These are phyloP conservation scores for Rhogogaster chlorosoma DNA, from an alignment of 2,888 invertebrate species.

Conservation along the genomic window DNA sequence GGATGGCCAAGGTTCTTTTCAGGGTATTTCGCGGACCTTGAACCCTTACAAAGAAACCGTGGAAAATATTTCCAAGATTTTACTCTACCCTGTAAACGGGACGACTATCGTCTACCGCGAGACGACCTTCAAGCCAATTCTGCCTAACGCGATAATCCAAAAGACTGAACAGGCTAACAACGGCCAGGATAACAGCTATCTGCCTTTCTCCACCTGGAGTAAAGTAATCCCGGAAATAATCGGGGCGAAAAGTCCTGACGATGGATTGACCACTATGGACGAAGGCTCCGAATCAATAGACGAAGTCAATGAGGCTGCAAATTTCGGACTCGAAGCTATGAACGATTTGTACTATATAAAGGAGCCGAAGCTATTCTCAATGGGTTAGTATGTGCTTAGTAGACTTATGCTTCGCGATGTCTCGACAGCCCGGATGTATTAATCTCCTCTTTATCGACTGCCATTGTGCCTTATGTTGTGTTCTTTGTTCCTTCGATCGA, in stretches of 20 bases:
- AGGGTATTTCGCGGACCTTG: neutral
- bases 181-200: conserved; percentile 9
- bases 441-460: neutral
- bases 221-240: neutral
- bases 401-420: neutral
- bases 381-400: conserved; percentile 79
- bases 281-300: conserved; percentile 60
- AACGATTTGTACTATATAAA: conserved; percentile 82
- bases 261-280: conserved; percentile 14
- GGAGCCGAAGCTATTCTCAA: conserved; percentile 82
- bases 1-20: neutral
- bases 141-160: neutral
- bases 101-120: conserved; percentile 44
- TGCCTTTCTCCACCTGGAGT: conserved; percentile 41
- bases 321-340: conserved; percentile 85
- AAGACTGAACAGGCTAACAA: conserved; percentile 23
- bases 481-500: conserved; percentile 31
- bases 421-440: neutral
- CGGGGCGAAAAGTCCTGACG: neutral
- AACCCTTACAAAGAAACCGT: conserved; percentile 6
- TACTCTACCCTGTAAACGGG: conserved; percentile 38
- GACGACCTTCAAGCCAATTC: conserved; percentile 46
- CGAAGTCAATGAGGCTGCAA: conserved; percentile 83
- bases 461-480: neutral
- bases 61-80: conserved; percentile 25